These are phyloP conservation scores for Nemotelus nigrinus DNA, from an alignment of 2,888 invertebrate species.

Conservation along the genomic window DNA sequence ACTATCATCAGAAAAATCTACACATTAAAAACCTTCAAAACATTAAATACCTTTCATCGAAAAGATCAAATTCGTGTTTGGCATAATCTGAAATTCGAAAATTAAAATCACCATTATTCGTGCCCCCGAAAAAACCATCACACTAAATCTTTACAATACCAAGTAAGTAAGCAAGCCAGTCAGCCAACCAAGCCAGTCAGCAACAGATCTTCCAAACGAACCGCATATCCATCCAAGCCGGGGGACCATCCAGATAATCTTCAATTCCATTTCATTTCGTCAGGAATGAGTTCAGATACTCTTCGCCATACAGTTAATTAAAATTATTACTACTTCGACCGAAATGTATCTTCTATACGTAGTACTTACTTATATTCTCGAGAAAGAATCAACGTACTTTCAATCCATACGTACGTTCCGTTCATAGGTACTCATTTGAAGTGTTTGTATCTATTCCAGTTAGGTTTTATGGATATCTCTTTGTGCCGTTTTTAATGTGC, in stretches of 20 bases:
- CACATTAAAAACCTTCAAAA: too few relatives aligned
- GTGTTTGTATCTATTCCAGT: slow-evolving; percentile 35
- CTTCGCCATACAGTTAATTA: slow-evolving; percentile 37
- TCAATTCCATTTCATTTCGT: background rate
- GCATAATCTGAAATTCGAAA: slow-evolving; percentile 23
- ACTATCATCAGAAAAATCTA: too few relatives aligned
- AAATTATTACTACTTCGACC: slow-evolving; percentile 18
- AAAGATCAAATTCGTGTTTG: slow-evolving; percentile 32
- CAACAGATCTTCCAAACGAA: too few relatives aligned
- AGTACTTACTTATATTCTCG: background rate
- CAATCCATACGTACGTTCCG: too few relatives aligned
- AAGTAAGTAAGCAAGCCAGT: slow-evolving; percentile 3
- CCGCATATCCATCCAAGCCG: too few relatives aligned
- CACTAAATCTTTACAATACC: background rate
- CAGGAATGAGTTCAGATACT: slow-evolving; percentile 37
- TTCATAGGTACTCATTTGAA: background rate
- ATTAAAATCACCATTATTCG: slow-evolving; percentile 22
- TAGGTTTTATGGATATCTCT: slow-evolving; percentile 36
- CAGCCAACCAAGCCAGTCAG: slow-evolving; percentile 1
- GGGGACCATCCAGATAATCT: too few relatives aligned
- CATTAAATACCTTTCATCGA: background rate
- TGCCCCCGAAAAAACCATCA: background rate
- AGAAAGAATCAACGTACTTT: background rate
- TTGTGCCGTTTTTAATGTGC: slow-evolving; percentile 41
- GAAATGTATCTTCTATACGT: too few relatives aligned